Base-by-base conservation (phyloP, 2,113 vertebrate genomes). In the Notothenia rossii region DNA sequence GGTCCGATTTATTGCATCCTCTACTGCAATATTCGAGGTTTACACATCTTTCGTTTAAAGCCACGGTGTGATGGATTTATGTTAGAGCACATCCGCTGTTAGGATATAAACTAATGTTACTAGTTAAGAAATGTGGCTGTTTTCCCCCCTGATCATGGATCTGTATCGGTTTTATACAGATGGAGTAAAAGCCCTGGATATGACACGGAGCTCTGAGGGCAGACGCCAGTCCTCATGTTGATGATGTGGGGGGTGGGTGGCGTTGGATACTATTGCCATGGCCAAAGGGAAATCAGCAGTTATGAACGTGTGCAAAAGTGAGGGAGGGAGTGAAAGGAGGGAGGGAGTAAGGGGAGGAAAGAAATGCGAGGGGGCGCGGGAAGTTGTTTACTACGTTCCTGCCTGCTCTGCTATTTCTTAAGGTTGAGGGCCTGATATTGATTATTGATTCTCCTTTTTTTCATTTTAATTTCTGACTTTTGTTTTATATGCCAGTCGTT, bases 251-350 rank as follows among this genome's bases (percentile, higher is more conserved):
- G 87, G 85, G 89, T 82, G 86, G 88, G 83, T 72, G 84, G 85
- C 7, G 81, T 85, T 83, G 86, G 81, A 73, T 92, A 89, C 78
- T 86, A 87, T 86, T 86, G 86, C 89, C 76, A 63, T 92, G 88
- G 92, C 88, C 89, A 89, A 90, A 85, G 91, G 91, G 93, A 92
- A 93, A 94, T 92, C 87, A 87, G 90, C 91, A 93, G 92, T 94
- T 92, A 92, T 93, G 91, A 94, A 93, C 92, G 92, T 94, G 93
- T 93, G 93, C 94, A 92, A 91, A 93, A 93, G 90, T 90, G 77
- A 89, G 87, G 7, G 80, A 90, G 91, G 91, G 86, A 92, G 88
- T 77, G 78, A 86, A 77, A 72, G 68, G 72, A 61, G 33, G 2
- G 7, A 81, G 88, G 81, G 79, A 81, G 82, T 69, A 66, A 83